Evolutionary conservation across 2,888 invertebrate species (phyloP), one percentile per base, ranked within the genome.

Genomic region (Diabrotica balteata): DNA sequence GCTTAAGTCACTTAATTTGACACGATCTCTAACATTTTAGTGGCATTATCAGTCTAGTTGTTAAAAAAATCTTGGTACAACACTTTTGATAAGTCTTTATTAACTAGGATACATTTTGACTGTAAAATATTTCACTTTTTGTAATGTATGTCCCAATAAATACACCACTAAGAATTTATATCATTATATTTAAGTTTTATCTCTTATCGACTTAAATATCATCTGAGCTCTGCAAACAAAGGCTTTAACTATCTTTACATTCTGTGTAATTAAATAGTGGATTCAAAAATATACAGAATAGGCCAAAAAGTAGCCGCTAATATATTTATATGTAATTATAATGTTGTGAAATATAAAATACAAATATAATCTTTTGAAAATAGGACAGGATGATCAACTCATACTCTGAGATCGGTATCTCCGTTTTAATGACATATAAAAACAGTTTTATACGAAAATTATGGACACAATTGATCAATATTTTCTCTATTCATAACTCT

Each of bases 101-200:
- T 55, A 51, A 59, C 50, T 64, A 53, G 32, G 51, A 53, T 59
- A 67, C 68, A 32, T 32, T 65, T 63, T 67, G 61, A 72, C 67
- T 69, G 63, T 70, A 67, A 63, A 63, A 70, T 67, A 70, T 52
- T 65, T 66, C 61, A 43, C 53, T 67, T 64, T 70, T 71, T 70
- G 54, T 72, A 69, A 65, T 51, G 32, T 32, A 57, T 54, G 52
- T 59, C 51, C 59, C 59, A 58, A 59, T 55, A 57, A 47, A 44
- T 45, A 50, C 55, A 66, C 60, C 10, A 60, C 55, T 63, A 67
- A 60, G 22, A 55, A 59, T 65, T 61, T 51, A 65, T 58, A 62
- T 61, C 65, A 63, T 60, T 63, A 59, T 63, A 66, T 60, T 68
- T 63, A 65, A 50, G 53, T 65, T 59, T 49, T 62, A 50, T 11